Conservation (phyloP, 30 jellyfish, hydroid and myxozoan species). For the Turritopsis rubra region DNA sequence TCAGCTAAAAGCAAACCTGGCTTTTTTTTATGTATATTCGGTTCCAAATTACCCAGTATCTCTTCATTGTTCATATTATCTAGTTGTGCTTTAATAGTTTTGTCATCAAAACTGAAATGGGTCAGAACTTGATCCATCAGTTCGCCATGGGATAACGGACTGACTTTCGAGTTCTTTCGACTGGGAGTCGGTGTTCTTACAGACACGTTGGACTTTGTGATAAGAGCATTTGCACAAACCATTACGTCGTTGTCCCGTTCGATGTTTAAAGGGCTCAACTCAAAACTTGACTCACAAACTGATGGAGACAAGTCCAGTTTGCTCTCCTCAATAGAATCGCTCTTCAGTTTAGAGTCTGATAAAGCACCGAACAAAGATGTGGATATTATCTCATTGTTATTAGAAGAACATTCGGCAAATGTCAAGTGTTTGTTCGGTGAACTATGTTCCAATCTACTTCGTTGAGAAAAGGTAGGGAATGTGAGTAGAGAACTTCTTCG, state of each 20-base stretch:
- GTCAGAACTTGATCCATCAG: not conserved
- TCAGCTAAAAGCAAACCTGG: not conserved
- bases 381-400: not conserved
- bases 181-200: not conserved
- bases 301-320: too few species aligned
- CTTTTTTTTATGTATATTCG: not conserved
- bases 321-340: not conserved
- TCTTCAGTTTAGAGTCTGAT: not conserved
- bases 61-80: not conserved
- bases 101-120: not conserved
- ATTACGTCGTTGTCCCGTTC: not conserved
- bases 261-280: not conserved
- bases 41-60: not conserved
- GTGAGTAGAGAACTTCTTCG: conserved; percentile 9
- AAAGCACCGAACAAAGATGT: not conserved
- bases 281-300: not conserved
- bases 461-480: not conserved
- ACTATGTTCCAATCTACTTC: not conserved
- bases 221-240: conserved; percentile 3
- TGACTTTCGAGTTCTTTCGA: not conserved
- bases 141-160: not conserved
- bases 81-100: not conserved
- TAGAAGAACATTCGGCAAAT: not conserved
- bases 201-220: not conserved
- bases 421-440: not conserved